phyloP scores from a whole-genome alignment of 2,888 invertebrate genomes.

The Calameuta filiformis region DNA sequence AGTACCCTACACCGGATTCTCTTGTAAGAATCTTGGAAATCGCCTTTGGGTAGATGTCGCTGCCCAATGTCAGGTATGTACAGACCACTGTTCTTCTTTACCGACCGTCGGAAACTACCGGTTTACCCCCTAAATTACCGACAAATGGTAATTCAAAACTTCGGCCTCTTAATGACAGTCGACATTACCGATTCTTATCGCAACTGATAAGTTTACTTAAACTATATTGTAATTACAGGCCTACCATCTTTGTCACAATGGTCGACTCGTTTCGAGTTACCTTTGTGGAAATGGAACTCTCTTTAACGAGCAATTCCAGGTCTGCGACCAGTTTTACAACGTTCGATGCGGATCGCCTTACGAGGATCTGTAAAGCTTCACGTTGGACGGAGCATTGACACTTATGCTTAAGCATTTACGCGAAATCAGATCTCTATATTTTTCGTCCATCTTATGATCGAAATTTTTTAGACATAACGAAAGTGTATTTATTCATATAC shows the following conservation, averaged over 20 bases:
- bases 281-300: slow-evolving; percentile 75
- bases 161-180: not conserved
- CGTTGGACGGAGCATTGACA: too few relatives aligned
- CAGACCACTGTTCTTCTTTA: too few relatives aligned
- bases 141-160: too few relatives aligned
- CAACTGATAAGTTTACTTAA: too few relatives aligned
- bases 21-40: slow-evolving; percentile 62
- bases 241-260: slow-evolving; percentile 73
- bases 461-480: too few relatives aligned
- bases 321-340: slow-evolving; percentile 77
- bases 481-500: too few relatives aligned
- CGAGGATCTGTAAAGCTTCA: slow-evolving; percentile 68
- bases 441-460: too few relatives aligned
- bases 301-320: slow-evolving; percentile 76
- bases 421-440: too few relatives aligned
- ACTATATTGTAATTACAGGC: slow-evolving; percentile 62
- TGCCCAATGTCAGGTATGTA: slow-evolving; percentile 68
- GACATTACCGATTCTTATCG: too few relatives aligned
- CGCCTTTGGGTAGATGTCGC: slow-evolving; percentile 69
- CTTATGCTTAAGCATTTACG: too few relatives aligned
- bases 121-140: too few relatives aligned
- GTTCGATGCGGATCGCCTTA: slow-evolving; percentile 73
- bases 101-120: too few relatives aligned
- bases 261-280: slow-evolving; percentile 70
- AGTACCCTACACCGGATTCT: slow-evolving; percentile 66